Evolutionary conservation across 2,113 vertebrate genomes (phyloP).

Genomic region (Lophotis ruficrista): DNA sequence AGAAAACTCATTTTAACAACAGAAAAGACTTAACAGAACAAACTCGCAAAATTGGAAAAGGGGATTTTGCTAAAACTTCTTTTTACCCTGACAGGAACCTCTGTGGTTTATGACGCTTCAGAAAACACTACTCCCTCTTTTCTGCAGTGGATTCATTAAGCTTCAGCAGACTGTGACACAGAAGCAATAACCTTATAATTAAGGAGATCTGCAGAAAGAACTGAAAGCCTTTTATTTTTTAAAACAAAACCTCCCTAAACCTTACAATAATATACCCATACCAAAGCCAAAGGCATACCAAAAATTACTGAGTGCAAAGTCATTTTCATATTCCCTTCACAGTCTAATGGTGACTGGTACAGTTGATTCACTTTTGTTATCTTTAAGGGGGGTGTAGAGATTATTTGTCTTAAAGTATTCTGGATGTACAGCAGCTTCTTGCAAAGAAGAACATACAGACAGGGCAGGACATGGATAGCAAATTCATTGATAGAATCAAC

Average conservation of each 20-base stretch:
- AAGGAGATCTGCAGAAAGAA: background rate
- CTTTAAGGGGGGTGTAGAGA: background rate
- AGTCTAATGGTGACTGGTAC: background rate
- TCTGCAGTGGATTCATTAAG: conserved; percentile 7
- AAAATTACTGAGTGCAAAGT: background rate
- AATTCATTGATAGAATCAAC: background rate
- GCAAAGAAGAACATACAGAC: background rate
- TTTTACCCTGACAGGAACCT: background rate
- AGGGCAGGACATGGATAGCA: background rate
- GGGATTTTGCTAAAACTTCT: background rate
- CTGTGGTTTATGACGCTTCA: background rate
- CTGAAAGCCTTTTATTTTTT: background rate
- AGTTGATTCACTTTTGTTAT: background rate
- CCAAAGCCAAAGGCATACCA: background rate
- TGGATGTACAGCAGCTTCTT: background rate
- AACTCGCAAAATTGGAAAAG: background rate
- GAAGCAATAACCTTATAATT: conserved; percentile 24
- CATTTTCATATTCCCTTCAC: background rate
- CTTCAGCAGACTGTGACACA: conserved; percentile 39
- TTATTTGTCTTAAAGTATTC: background rate
- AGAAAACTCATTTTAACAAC: background rate
- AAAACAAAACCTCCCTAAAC: background rate
- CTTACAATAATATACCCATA: background rate
- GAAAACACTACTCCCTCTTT: background rate
- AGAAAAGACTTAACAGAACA: background rate